Conservation (phyloP, 2,888 invertebrate species). For the Polyommatus icarus region DNA sequence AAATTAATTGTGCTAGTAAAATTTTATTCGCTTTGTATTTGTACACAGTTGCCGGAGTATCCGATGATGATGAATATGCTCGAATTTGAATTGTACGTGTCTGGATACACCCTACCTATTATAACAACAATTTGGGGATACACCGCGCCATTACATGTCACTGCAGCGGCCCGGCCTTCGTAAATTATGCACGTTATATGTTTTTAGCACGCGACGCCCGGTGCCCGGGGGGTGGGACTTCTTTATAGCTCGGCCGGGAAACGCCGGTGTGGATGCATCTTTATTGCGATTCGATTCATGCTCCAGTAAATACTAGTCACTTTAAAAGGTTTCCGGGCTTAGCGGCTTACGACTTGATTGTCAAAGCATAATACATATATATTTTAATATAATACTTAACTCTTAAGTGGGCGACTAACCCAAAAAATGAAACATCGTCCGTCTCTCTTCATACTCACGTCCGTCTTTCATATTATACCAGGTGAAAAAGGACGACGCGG, state of each 20-base stretch:
- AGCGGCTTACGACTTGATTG: background rate
- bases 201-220: conserved; percentile 24
- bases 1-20: background rate
- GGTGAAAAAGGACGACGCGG: too few relatives aligned
- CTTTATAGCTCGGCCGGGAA: conserved; percentile 2
- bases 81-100: background rate
- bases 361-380: background rate
- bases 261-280: conserved; percentile 12
- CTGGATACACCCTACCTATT: background rate
- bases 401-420: too few relatives aligned
- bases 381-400: too few relatives aligned
- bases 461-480: too few relatives aligned
- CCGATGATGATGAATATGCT: background rate
- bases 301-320: conserved; percentile 9
- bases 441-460: too few relatives aligned
- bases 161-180: conserved; percentile 10
- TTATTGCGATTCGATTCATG: conserved; percentile 13
- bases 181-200: conserved; percentile 28
- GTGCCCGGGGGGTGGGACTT: background rate
- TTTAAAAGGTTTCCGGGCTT: background rate
- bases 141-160: conserved; percentile 14
- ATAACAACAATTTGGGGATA: conserved; percentile 26
- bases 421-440: too few relatives aligned
- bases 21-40: background rate
- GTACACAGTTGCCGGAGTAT: background rate